Conservation (phyloP, 2,888 invertebrate genomes). For the Azorinus chamasolen region DNA sequence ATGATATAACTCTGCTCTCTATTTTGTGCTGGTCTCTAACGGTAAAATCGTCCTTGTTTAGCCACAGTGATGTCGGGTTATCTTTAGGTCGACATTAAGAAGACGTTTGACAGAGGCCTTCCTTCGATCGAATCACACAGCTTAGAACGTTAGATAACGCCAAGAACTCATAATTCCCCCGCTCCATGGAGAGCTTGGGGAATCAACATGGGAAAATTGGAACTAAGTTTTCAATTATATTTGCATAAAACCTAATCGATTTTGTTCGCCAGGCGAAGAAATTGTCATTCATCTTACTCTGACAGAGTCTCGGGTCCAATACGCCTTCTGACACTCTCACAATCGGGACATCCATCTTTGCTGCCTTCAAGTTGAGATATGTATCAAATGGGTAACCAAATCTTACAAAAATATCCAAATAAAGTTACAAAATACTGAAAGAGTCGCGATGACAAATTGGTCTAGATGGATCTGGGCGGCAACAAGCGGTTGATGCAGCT, state of each 20-base stretch:
- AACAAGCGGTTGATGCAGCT: too few relatives aligned
- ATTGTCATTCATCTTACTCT: slow-evolving; percentile 67
- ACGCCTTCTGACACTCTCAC: slow-evolving; percentile 57
- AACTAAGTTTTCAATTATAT: slow-evolving; percentile 71
- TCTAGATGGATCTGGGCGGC: neutral
- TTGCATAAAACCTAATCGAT: slow-evolving; percentile 69
- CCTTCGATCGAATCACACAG: slow-evolving; percentile 22
- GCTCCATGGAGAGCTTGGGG: slow-evolving; percentile 51
- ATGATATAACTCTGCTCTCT: too few relatives aligned
- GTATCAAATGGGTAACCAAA: slow-evolving; percentile 51
- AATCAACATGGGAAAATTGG: slow-evolving; percentile 63
- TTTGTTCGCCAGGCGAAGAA: slow-evolving; percentile 63
- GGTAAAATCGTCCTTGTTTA: too few relatives aligned
- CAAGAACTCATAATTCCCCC: slow-evolving; percentile 46
- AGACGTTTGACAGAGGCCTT: neutral
- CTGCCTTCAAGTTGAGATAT: slow-evolving; percentile 34
- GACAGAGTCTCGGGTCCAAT: slow-evolving; percentile 56
- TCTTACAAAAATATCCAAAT: slow-evolving; percentile 32
- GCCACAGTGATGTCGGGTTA: too few relatives aligned
- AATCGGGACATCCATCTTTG: slow-evolving; percentile 59
- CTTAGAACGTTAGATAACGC: slow-evolving; percentile 55
- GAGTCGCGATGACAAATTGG: slow-evolving; percentile 36
- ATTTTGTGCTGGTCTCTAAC: too few relatives aligned
- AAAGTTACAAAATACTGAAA: slow-evolving; percentile 21
- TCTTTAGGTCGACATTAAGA: neutral